Percentiles rank a stretch among this genome's conserved stretches.
Evolutionary conservation across 2,888 invertebrate species (phyloP).

Genomic region (Catocala fraxini): DNA sequence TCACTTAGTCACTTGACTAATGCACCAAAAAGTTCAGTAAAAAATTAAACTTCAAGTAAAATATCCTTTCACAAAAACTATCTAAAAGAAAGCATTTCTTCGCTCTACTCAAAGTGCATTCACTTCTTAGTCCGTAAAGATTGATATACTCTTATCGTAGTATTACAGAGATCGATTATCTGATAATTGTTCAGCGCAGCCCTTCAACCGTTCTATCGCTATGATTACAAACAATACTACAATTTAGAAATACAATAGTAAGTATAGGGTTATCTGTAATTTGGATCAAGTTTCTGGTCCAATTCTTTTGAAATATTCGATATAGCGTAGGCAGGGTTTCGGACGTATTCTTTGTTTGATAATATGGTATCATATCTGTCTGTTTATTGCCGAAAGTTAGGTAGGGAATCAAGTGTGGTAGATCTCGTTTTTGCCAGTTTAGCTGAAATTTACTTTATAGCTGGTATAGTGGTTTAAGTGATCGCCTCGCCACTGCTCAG

Average conservation of each 20-base stretch:
- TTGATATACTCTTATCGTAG: conserved; percentile 30
- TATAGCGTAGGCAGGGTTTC: conserved; percentile 10
- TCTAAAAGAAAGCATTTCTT: conserved; percentile 3
- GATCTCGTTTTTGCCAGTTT: too few relatives aligned
- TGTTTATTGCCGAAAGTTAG: too few relatives aligned
- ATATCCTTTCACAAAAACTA: not conserved
- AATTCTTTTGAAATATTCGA: conserved; percentile 33
- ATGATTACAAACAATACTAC: conserved; percentile 40
- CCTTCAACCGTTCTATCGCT: conserved; percentile 20
- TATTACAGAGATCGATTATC: conserved; percentile 28
- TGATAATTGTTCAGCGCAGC: conserved; percentile 33
- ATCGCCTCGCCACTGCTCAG: too few relatives aligned
- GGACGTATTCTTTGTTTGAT: conserved; percentile 1
- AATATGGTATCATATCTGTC: too few relatives aligned
- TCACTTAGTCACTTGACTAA: too few relatives aligned
- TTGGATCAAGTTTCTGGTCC: conserved; percentile 38
- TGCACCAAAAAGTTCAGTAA: too few relatives aligned
- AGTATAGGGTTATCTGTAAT: conserved; percentile 34
- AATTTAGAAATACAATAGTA: conserved; percentile 45
- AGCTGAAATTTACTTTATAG: too few relatives aligned
- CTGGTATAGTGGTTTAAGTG: too few relatives aligned
- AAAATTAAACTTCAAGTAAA: too few relatives aligned
- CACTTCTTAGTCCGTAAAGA: conserved; percentile 17
- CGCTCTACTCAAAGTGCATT: conserved; percentile 12
- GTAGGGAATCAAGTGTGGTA: too few relatives aligned